Percentiles rank a stretch among this genome's conserved stretches.
Conservation (phyloP, 2,888 invertebrate genomes). For the Keiferia lycopersicella region DNA sequence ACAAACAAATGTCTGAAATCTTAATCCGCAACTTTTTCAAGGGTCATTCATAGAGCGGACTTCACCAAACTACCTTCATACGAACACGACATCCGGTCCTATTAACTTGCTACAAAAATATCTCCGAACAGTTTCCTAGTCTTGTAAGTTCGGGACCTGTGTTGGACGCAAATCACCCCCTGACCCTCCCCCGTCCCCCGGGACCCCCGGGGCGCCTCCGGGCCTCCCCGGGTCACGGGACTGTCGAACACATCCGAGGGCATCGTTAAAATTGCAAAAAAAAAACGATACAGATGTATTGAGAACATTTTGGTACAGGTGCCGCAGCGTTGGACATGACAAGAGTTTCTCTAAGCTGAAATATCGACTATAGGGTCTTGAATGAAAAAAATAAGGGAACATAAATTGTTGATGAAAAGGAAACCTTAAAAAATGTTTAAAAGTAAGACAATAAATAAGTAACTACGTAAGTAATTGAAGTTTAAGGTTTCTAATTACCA, state of each 20-base stretch:
- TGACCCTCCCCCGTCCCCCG: neutral
- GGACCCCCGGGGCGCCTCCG: neutral
- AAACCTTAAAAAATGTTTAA: neutral
- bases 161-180: conserved; percentile 17
- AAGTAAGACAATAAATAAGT: neutral
- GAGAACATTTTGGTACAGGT: neutral
- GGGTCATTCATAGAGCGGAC: too few species aligned
- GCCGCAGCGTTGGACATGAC: neutral
- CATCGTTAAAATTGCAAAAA: conserved; percentile 14
- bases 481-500: neutral
- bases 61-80: neutral
- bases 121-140: conserved; percentile 33
- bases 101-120: conserved; percentile 2
- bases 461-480: neutral
- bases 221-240: conserved; percentile 13
- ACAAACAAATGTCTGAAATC: too few species aligned
- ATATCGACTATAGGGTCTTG: too few species aligned
- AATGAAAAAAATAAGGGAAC: neutral
- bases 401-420: neutral
- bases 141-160: conserved; percentile 16
- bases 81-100: neutral
- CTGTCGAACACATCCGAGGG: conserved; percentile 23
- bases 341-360: neutral
- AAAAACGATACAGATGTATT: neutral
- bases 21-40: too few species aligned